Evolutionary conservation across 1,140 invertebrate genomes (phyloP), one percentile per base, ranked within the genome.

Genomic region (Aphelinus certus): DNA sequence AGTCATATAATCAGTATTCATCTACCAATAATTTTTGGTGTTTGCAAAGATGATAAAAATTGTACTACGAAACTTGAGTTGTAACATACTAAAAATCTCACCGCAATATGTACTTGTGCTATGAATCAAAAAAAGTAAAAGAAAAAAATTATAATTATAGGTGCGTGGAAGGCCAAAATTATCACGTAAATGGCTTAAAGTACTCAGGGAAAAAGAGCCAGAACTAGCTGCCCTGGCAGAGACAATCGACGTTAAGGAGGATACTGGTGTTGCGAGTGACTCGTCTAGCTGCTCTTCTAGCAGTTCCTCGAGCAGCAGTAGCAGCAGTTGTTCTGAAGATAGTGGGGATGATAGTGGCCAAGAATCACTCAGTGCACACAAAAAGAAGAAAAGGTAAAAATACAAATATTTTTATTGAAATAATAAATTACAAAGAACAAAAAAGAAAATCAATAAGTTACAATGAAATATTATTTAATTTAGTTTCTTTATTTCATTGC

Each of bases 261-360:
- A 94, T 61, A 97, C 95, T 9, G 97, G 97, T 5, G 92, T 98
- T 48, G 96, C 96, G 7, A 98, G 97, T 3, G 97, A 98, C 88
- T 97, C 95, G 77, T 96, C 95, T 0, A 97, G 95, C 81, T 96
- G 95, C 78, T 97, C 95, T 7, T 96, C 94, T 55, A 96, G 94
- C 62, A 95, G 94, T 69, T 96, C 95, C 2, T 92, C 91, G 61
- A 93, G 90, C 26, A 90, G 89, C 70, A 89, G 89, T 71, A 90
- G 89, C 66, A 89, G 88, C 75, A 88, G 86, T 76, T 89, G 89
- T 78, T 93, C 91, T 46, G 92, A 93, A 81, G 92, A 92, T 62
- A 91, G 91, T 74, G 91, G 90, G 71, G 91, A 91, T 63, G 94
- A 95, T 71, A 95, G 94, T 83, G 95, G 95, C 1, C 95, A 97